These are phyloP conservation scores for Maniola jurtina DNA, from an alignment of 1,140 invertebrate genomes.

Conservation along the genomic window DNA sequence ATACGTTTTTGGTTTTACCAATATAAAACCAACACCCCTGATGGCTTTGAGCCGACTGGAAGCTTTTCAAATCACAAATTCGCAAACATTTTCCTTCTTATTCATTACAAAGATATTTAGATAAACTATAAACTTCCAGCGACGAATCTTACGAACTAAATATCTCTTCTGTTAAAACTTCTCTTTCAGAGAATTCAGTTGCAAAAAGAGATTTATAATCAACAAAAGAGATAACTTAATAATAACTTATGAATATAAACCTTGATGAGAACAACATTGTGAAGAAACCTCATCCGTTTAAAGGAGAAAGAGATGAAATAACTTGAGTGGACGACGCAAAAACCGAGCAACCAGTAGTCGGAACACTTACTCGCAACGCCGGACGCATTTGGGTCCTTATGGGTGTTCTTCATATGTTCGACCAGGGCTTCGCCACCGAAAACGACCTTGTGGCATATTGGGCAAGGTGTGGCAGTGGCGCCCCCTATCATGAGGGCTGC, in stretches of 20 bases:
- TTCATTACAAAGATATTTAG: background rate
- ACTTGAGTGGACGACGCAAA: slow-evolving; percentile 34
- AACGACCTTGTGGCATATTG: slow-evolving; percentile 95
- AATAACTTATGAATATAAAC: slow-evolving; percentile 43
- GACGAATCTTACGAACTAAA: slow-evolving; percentile 62
- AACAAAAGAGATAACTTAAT: slow-evolving; percentile 54
- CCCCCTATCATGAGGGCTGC: slow-evolving; percentile 92
- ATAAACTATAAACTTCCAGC: slow-evolving; percentile 62
- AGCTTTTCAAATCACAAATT: slow-evolving; percentile 51
- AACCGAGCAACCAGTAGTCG: slow-evolving; percentile 45
- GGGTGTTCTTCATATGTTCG: slow-evolving; percentile 97
- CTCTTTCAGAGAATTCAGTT: slow-evolving; percentile 20
- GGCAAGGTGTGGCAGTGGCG: slow-evolving; percentile 93
- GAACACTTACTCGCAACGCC: slow-evolving; percentile 92
- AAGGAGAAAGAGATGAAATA: slow-evolving; percentile 46
- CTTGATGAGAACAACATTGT: slow-evolving; percentile 31
- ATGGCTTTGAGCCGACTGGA: slow-evolving; percentile 73
- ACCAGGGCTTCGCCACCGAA: slow-evolving; percentile 94
- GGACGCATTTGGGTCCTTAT: slow-evolving; percentile 94
- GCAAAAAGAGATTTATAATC: slow-evolving; percentile 23
- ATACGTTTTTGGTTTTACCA: slow-evolving; percentile 70
- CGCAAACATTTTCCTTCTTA: slow-evolving; percentile 22
- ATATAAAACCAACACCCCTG: slow-evolving; percentile 75
- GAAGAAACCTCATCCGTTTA: slow-evolving; percentile 52
- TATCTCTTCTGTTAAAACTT: slow-evolving; percentile 51